Evolutionary conservation across 2,888 invertebrate species (phyloP), one percentile per base, ranked within the genome.

Genomic region (Drosophila vallismaia): DNA sequence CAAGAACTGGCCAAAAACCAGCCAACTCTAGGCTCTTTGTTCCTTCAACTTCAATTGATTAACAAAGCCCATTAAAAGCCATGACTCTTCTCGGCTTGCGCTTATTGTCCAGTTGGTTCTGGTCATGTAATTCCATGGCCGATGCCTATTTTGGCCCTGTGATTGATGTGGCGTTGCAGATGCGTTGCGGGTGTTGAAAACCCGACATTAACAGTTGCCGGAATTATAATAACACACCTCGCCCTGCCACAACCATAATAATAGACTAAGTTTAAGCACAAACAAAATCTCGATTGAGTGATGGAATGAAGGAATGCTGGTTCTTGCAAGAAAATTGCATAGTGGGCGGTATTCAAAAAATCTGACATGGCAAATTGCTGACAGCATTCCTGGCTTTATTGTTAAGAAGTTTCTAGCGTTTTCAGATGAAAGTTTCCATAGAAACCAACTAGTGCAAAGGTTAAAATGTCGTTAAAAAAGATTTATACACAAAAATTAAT

Each of bases 41-140:
- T 40, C 38, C 44, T 50, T 48, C 31, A 53, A 46, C 46, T 42
- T 38, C 45, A 56, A 66, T 55, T 55, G 76, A 86, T 88, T 88
- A 88, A 79, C 88, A 85, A 77, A 55, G 79, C 74, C 86, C 86
- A 88, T 89, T 89, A 89, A 89, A 89, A 86, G 76, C 69, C 83
- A 79, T 89, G 88, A 89, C 89, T 89, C 75, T 85, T 89, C 75
- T 83, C 74, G 80, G 76, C 77, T 57, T n/a, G 57, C 26, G 76
- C 79, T 75, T 78, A 70, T 88, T 88, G 89, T 87, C 79, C 40
- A 42, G 51, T 24, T 12, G 40, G 24, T 46, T 31, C 62, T 50
- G 63, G 36, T 50, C 24, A 50, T 42, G 56, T 36, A 59, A 59
- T 50, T 63, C 62, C 45, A 42, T 24, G 71, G 71, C 46, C 64